Evolutionary conservation across 30 jellyfish, hydroid and myxozoan genomes (phyloP).

Genomic region (Rhopilema esculentum): DNA sequence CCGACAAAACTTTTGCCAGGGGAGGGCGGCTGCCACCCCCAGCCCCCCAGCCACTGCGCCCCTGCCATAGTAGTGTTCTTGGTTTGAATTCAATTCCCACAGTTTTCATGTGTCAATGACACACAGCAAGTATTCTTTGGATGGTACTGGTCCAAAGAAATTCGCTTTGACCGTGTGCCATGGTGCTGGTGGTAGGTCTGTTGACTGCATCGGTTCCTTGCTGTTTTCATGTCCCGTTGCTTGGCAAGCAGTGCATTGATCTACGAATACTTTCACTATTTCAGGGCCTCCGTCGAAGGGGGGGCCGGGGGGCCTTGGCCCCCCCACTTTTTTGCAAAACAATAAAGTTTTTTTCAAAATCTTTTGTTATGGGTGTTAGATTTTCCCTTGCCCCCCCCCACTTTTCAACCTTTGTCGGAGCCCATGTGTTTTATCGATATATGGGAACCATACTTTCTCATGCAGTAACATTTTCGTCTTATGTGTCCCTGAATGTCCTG

Average conservation of each 20-base stretch:
- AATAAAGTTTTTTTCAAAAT: too few relatives aligned
- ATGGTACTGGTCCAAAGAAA: conserved; percentile 58
- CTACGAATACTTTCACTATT: conserved; percentile 21
- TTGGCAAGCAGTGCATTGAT: conserved; percentile 37
- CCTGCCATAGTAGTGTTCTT: conserved; percentile 33
- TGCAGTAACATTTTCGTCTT: conserved; percentile 18
- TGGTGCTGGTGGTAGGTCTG: conserved; percentile 48
- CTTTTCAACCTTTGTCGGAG: too few relatives aligned
- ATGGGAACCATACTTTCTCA: conserved; percentile 22
- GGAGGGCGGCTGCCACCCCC: too few relatives aligned
- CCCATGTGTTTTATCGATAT: conserved; percentile 5
- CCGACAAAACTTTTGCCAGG: too few relatives aligned
- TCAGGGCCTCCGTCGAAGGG: too few relatives aligned
- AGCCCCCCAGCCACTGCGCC: too few relatives aligned
- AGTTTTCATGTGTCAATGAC: conserved; percentile 29
- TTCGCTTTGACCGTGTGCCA: conserved; percentile 59
- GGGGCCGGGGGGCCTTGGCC: too few relatives aligned
- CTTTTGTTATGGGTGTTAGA: too few relatives aligned
- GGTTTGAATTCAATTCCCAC: neutral
- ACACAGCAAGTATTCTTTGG: conserved; percentile 32
- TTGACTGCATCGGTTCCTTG: conserved; percentile 27
- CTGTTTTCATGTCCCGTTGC: conserved; percentile 31
- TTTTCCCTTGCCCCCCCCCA: too few relatives aligned
- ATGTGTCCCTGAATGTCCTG: conserved; percentile 22
- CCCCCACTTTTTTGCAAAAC: too few relatives aligned